A percentile compares a stretch with the other conserved stretches of the same genome.
phyloP scores from a whole-genome alignment of 2,113 vertebrate species.

The Dromiciops gliroides region DNA sequence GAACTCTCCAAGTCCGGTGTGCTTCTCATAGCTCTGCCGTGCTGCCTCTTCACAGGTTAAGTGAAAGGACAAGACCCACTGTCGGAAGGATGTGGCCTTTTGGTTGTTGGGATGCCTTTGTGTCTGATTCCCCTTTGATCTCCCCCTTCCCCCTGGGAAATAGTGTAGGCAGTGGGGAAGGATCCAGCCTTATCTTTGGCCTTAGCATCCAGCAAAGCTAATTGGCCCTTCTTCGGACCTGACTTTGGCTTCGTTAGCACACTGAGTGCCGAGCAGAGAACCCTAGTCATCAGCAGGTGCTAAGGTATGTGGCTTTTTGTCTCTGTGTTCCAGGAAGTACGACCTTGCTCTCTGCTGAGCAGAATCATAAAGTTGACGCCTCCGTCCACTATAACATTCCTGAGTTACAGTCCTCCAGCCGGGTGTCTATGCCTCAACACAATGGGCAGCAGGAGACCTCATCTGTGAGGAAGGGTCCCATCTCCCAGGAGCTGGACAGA shows the following conservation, averaged over 20 bases:
- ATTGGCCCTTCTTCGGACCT: neutral
- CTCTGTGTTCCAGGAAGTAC: constrained; percentile 81
- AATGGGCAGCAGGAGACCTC: constrained; percentile 91
- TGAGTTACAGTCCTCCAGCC: constrained; percentile 89
- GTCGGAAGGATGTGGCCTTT: neutral
- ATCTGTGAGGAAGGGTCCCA: constrained; percentile 77
- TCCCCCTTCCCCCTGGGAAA: neutral
- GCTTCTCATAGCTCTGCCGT: neutral
- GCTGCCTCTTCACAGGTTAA: neutral
- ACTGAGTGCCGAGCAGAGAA: no score
- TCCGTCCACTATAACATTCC: constrained; percentile 99
- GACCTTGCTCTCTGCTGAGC: constrained; percentile 85
- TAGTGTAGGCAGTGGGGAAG: neutral
- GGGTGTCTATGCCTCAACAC: constrained; percentile 83
- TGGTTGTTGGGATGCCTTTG: neutral
- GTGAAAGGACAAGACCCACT: neutral
- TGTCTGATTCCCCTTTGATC: neutral
- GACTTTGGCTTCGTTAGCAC: neutral
- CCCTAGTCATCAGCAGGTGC: neutral
- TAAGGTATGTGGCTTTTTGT: fast-evolving
- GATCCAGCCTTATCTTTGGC: neutral
- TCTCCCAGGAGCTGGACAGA: constrained; percentile 81
- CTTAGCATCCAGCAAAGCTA: neutral
- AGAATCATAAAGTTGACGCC: constrained; percentile 92
- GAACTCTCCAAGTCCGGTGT: neutral